Evolutionary conservation across 2,797 vertebrate genomes (phyloP).

Genomic region (Meda fulgida): DNA sequence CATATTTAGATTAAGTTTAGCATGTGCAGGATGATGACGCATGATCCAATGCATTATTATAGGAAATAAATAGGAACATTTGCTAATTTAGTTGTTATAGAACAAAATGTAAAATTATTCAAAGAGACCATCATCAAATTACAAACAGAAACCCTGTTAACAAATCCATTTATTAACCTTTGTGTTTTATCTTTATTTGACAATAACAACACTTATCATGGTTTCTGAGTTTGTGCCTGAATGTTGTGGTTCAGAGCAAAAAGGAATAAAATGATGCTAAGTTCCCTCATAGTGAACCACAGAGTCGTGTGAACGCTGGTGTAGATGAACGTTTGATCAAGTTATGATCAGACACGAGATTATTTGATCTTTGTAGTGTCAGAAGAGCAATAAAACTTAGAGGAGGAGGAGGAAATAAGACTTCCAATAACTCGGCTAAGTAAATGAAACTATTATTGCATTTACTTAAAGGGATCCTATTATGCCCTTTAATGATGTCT

Average conservation of each 20-base stretch:
- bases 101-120: too few species aligned
- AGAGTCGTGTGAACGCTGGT: conserved; percentile 50
- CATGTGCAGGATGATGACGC: too few species aligned
- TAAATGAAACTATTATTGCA: neutral
- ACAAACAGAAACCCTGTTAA: too few species aligned
- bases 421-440: neutral
- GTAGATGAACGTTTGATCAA: conserved; percentile 63
- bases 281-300: conserved; percentile 72
- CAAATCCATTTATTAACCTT: too few species aligned
- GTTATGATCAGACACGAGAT: conserved; percentile 59
- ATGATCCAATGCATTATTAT: too few species aligned
- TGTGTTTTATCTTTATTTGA: neutral
- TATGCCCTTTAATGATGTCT: too few species aligned
- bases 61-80: too few species aligned
- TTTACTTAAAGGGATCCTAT: neutral
- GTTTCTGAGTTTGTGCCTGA: conserved; percentile 40
- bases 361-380: conserved; percentile 72
- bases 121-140: too few species aligned
- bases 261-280: conserved; percentile 65
- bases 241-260: conserved; percentile 60
- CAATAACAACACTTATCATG: conserved; percentile 65
- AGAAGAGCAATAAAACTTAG: conserved; percentile 26
- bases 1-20: too few species aligned
- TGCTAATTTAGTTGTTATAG: too few species aligned
- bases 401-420: neutral